Evolutionary conservation across 2,888 invertebrate genomes (phyloP).

Genomic region (Eupeodes luniger): DNA sequence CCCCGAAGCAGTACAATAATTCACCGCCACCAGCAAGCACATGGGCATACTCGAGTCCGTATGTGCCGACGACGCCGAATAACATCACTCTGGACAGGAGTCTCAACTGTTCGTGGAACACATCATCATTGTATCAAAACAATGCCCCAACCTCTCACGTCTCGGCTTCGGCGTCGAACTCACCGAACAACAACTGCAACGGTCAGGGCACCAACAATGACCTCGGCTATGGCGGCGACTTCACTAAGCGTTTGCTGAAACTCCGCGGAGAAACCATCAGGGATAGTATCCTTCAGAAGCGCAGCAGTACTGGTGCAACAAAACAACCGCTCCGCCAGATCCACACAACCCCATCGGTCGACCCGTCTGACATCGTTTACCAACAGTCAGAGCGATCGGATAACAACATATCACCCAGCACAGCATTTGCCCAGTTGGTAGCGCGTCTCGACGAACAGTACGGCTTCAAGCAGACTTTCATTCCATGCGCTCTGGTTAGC

Average conservation of each 20-base stretch:
- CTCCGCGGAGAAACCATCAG: slow-evolving; percentile 77
- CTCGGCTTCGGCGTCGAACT: slow-evolving; percentile 75
- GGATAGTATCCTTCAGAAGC: slow-evolving; percentile 70
- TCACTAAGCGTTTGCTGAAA: slow-evolving; percentile 85
- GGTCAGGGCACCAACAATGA: slow-evolving; percentile 84
- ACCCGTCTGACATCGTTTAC: slow-evolving; percentile 73
- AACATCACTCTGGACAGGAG: slow-evolving; percentile 66
- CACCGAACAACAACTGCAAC: slow-evolving; percentile 80
- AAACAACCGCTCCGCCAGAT: slow-evolving; percentile 71
- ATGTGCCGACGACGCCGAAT: slow-evolving; percentile 57
- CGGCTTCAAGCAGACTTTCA: slow-evolving; percentile 83
- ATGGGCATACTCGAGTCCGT: slow-evolving; percentile 55
- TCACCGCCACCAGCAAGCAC: slow-evolving; percentile 59
- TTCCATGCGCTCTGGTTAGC: slow-evolving; percentile 87
- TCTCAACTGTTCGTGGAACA: slow-evolving; percentile 60
- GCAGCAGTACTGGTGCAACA: slow-evolving; percentile 40
- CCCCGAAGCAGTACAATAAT: slow-evolving; percentile 69
- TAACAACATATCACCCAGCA: slow-evolving; percentile 77
- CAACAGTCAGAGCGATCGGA: slow-evolving; percentile 70
- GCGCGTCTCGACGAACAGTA: slow-evolving; percentile 78
- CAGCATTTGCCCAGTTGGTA: slow-evolving; percentile 77
- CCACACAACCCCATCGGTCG: slow-evolving; percentile 56
- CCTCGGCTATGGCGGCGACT: slow-evolving; percentile 89
- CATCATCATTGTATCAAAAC: slow-evolving; percentile 55
- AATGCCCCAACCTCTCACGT: slow-evolving; percentile 31